These are phyloP conservation scores for Athalia circularis DNA, from an alignment of 2,888 invertebrate genomes.

Conservation along the genomic window DNA sequence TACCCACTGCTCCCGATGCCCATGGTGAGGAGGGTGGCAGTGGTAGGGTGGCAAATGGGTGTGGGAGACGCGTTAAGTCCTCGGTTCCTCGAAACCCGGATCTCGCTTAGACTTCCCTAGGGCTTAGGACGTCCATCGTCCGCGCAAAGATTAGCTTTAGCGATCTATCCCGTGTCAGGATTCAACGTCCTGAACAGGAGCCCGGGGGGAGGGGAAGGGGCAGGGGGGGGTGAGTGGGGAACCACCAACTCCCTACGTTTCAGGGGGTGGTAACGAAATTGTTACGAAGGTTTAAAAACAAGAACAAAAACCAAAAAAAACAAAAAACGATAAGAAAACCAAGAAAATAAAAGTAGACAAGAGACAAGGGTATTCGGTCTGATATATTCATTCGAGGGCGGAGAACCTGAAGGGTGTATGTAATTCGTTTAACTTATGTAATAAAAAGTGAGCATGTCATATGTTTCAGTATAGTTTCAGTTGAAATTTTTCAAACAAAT, in stretches of 20 bases:
- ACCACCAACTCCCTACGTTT: background rate
- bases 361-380: background rate
- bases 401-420: too few relatives aligned
- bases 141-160: conserved; percentile 34
- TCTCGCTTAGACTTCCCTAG: conserved; percentile 17
- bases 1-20: background rate
- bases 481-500: too few relatives aligned
- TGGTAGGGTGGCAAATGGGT: background rate
- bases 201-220: too few relatives aligned
- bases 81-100: background rate
- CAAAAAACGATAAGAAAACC: background rate
- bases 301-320: background rate
- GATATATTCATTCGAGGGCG: too few relatives aligned
- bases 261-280: too few relatives aligned
- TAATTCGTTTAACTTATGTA: too few relatives aligned
- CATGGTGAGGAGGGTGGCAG: background rate
- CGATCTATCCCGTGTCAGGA: conserved; percentile 28
- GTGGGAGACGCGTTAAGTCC: conserved; percentile 11
- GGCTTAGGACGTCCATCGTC: conserved; percentile 42
- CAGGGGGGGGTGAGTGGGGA: background rate
- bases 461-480: too few relatives aligned
- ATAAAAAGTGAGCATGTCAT: too few relatives aligned
- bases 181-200: background rate
- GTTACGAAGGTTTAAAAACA: too few relatives aligned
- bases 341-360: background rate